These are phyloP conservation scores for Euphonia xanthogaster DNA, from an alignment of 2,797 vertebrate species.

Conservation along the genomic window DNA sequence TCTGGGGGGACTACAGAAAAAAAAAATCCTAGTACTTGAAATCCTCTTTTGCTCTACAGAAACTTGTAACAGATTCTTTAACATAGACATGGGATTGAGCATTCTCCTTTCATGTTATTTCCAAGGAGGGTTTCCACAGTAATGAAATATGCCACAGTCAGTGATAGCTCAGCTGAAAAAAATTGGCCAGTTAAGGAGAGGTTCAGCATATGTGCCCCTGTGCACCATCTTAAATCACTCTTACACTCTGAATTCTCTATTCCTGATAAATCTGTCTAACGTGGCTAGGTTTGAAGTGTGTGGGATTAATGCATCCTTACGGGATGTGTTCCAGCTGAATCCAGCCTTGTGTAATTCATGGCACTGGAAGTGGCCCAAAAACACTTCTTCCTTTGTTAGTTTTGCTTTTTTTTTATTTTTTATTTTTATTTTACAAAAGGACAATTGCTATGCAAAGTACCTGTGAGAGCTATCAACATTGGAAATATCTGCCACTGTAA, in stretches of 20 bases:
- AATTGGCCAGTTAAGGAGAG: background rate
- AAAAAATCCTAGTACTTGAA: background rate
- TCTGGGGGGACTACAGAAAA: background rate
- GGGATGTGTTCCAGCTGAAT: background rate
- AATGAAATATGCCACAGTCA: conserved; percentile 3
- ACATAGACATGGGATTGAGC: background rate
- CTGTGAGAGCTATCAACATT: background rate
- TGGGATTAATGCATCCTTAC: background rate
- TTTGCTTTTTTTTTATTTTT: background rate
- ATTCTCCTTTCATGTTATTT: background rate
- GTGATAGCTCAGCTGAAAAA: background rate
- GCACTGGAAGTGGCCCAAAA: background rate
- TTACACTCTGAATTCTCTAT: background rate
- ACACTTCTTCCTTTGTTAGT: background rate
- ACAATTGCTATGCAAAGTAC: background rate
- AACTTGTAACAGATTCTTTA: background rate
- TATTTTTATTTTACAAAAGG: background rate
- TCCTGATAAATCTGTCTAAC: background rate
- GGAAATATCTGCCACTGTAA: background rate
- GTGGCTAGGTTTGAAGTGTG: background rate
- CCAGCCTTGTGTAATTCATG: background rate
- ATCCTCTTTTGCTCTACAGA: background rate
- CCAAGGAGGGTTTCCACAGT: background rate
- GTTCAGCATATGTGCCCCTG: background rate
- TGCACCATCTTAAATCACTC: background rate